Base-by-base conservation (phyloP, 2,113 vertebrate species). In the Lampris incognitus region DNA sequence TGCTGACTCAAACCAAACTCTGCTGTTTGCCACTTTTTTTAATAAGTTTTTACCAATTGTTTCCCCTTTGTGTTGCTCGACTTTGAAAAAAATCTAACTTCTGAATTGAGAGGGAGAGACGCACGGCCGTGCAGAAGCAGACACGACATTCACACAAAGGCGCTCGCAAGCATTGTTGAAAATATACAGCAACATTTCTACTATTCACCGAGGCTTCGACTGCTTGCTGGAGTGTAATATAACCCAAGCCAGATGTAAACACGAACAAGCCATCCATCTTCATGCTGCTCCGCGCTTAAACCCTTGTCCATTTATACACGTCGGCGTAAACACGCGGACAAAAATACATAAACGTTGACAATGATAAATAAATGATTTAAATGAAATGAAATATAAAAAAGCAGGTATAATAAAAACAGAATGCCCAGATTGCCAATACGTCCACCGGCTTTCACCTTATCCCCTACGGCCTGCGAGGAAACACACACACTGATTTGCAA, bases 401-500 rank as follows among this genome's bases (percentile, higher is more conserved):
- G 82, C 74, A 84, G 82, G 83, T 82, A 77, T 78, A 73, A 76
- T 79, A 58, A 69, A 64, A 88, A 82, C 80, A 86, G 70, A 76
- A 87, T 75, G 66, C 78, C 76, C 68, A 76, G 78, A 83, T 85
- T 78, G 76, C 76, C 59, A 83, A 90, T 85, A 87, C 41, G 57
- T 75, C 52, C 65, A 66, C 65, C 69, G 55, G 60, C 74, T 40
- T 3, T 6, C 72, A 78, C 51, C 62, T 90, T 88, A 89, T 89
- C 87, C 81, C 50, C 64, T 66, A 58, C 44, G 1, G n/a, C 71
- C 59, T 83, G 73, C 78, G 82, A 81, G 75, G 55, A 66, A 84
- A 57, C 72, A 80, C n/a, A 74, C 49, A 56, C 48, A 1, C 66
- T 70, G 52, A 87, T 88, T 86, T 89, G 79, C 72, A 90, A 89